Conservation (phyloP, 2,113 vertebrate genomes). For the Murina feae region DNA sequence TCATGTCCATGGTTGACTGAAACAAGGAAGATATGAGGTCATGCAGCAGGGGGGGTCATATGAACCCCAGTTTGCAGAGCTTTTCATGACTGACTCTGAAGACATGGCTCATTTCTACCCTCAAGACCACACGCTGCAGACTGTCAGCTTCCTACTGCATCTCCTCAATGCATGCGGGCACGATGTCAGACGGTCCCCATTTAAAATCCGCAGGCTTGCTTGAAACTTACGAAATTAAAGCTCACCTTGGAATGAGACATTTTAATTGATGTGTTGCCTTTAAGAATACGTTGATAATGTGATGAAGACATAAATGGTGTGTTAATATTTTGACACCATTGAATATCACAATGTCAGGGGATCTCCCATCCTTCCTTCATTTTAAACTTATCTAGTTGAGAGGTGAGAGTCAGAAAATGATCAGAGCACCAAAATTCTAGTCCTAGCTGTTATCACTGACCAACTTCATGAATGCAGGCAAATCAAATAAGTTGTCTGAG, state of each 20-base stretch:
- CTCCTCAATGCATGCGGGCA: neutral
- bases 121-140: neutral
- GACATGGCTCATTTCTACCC: neutral
- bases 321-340: constrained; percentile 62
- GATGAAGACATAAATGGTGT: neutral
- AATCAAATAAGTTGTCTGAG: neutral
- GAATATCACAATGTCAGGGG: neutral
- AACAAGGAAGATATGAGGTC: neutral
- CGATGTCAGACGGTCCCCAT: neutral
- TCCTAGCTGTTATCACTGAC: neutral
- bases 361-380: neutral
- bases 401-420: constrained; percentile 14
- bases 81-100: neutral
- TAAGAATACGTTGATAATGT: constrained; percentile 12
- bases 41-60: neutral
- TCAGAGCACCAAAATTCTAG: neutral
- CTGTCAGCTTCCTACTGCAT: neutral
- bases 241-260: constrained; percentile 28
- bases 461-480: neutral
- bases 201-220: constrained; percentile 7
- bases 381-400: constrained; percentile 11
- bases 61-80: neutral
- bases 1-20: neutral
- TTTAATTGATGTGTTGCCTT: constrained; percentile 44
- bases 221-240: constrained; percentile 29